These are phyloP conservation scores for Scolanthus callimorphus DNA, from an alignment of 92 coral and sea anemone species.

Conservation along the genomic window DNA sequence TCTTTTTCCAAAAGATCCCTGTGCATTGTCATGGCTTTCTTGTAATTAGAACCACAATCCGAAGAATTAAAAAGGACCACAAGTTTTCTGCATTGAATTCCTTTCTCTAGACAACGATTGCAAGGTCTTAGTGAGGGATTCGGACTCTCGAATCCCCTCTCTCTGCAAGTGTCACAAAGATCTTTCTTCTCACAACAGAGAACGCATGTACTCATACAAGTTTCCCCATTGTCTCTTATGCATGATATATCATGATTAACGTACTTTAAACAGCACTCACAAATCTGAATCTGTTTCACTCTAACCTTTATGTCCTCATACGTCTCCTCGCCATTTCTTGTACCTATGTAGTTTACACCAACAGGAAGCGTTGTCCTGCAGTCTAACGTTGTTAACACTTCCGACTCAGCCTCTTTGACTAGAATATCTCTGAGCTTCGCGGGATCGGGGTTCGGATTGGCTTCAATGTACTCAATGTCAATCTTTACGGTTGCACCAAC, in stretches of 20 bases:
- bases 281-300: slow-evolving; percentile 35
- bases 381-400: slow-evolving; percentile 20
- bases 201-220: slow-evolving; percentile 24
- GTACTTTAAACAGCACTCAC: slow-evolving; percentile 31
- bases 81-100: slow-evolving; percentile 16
- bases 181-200: slow-evolving; percentile 18
- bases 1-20: slow-evolving; percentile 12
- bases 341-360: slow-evolving; percentile 34
- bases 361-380: slow-evolving; percentile 32
- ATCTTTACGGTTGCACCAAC: slow-evolving; percentile 24
- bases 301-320: slow-evolving; percentile 25
- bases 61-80: slow-evolving; percentile 25
- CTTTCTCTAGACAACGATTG: slow-evolving; percentile 17
- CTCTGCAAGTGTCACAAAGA: slow-evolving; percentile 21
- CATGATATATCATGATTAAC: slow-evolving; percentile 34
- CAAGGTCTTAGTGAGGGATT: slow-evolving; percentile 20
- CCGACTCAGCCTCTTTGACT: slow-evolving; percentile 31
- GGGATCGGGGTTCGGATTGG: slow-evolving; percentile 37
- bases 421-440: slow-evolving; percentile 31
- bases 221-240: slow-evolving; percentile 22
- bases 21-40: slow-evolving; percentile 28
- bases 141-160: slow-evolving; percentile 5
- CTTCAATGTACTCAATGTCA: slow-evolving; percentile 19
- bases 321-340: slow-evolving; percentile 32
- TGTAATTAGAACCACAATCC: slow-evolving; percentile 20